Evolutionary conservation across 2,797 vertebrate species (phyloP).

Genomic region (Sus cebifrons): DNA sequence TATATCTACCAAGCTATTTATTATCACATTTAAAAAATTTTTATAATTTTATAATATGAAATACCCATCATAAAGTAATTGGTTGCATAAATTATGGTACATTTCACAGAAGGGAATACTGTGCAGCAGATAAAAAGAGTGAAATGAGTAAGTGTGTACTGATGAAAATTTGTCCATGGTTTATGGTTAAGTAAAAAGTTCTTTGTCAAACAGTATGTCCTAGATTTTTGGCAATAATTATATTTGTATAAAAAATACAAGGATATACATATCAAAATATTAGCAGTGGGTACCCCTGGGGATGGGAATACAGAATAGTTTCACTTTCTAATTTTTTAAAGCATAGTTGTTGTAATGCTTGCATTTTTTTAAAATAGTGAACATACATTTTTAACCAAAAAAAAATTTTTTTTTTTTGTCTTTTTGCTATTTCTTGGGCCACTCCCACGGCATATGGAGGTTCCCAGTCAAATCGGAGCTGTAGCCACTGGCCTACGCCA

Average conservation of each 20-base stretch:
- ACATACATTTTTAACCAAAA: conserved; percentile 33
- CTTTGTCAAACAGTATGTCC: neutral
- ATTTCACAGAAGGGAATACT: conserved; percentile 13
- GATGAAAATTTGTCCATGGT: neutral
- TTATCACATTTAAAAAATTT: neutral
- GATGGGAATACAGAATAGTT: conserved; percentile 1
- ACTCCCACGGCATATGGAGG: too few relatives aligned
- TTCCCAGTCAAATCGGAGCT: too few relatives aligned
- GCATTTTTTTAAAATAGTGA: neutral
- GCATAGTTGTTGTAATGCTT: neutral
- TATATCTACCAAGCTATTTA: neutral
- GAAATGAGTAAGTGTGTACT: neutral
- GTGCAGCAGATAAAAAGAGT: neutral
- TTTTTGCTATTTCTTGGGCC: too few relatives aligned
- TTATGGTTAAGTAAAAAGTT: neutral
- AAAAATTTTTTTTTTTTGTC: neutral
- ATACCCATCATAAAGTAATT: neutral
- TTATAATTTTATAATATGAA: conserved; percentile 16
- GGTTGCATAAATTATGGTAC: neutral
- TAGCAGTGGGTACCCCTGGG: neutral
- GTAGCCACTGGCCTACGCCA: too few relatives aligned
- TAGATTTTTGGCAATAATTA: conserved; percentile 55
- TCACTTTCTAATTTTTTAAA: conserved; percentile 58
- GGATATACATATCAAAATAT: neutral
- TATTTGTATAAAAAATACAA: neutral